These are phyloP conservation scores for Cryptocephalus moraei DNA, from an alignment of 2,888 invertebrate genomes.

Conservation along the genomic window DNA sequence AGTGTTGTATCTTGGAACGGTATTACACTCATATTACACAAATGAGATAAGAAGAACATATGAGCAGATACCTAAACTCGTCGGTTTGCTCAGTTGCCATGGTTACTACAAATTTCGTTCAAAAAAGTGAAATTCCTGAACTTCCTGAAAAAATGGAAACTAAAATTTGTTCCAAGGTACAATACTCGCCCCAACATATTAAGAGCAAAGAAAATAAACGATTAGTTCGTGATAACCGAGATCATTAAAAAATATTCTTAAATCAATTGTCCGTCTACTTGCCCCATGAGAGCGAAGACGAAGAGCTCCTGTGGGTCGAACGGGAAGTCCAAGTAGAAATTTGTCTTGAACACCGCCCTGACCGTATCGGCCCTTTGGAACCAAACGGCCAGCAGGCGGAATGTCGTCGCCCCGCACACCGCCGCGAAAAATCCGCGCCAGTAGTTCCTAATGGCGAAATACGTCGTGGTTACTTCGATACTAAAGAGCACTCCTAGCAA, in stretches of 20 bases:
- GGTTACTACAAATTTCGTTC: too few relatives aligned
- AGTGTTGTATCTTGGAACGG: too few relatives aligned
- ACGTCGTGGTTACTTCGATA: constrained; percentile 97
- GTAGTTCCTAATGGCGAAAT: constrained; percentile 96
- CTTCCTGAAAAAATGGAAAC: too few relatives aligned
- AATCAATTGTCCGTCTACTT: constrained; percentile 23
- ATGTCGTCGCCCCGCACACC: constrained; percentile 94
- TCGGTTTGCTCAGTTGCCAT: too few relatives aligned
- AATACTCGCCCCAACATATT: too few relatives aligned
- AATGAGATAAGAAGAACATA: too few relatives aligned
- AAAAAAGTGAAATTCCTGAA: too few relatives aligned
- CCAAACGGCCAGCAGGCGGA: constrained; percentile 89
- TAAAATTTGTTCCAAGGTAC: too few relatives aligned
- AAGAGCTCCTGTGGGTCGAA: constrained; percentile 97
- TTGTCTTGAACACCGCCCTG: constrained; percentile 87
- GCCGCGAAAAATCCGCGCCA: constrained; percentile 98
- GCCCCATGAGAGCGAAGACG: constrained; percentile 89
- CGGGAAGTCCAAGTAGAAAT: constrained; percentile 87
- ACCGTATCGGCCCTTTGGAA: constrained; percentile 88
- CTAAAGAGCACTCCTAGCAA: constrained; percentile 88
- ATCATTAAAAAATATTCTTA: neutral
- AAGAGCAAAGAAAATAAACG: too few relatives aligned
- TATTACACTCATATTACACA: too few relatives aligned
- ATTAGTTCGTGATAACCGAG: too few relatives aligned
- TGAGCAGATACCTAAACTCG: too few relatives aligned